These are phyloP conservation scores for Drosophila sturtevanti DNA, from an alignment of 1,140 invertebrate species.

Conservation along the genomic window DNA sequence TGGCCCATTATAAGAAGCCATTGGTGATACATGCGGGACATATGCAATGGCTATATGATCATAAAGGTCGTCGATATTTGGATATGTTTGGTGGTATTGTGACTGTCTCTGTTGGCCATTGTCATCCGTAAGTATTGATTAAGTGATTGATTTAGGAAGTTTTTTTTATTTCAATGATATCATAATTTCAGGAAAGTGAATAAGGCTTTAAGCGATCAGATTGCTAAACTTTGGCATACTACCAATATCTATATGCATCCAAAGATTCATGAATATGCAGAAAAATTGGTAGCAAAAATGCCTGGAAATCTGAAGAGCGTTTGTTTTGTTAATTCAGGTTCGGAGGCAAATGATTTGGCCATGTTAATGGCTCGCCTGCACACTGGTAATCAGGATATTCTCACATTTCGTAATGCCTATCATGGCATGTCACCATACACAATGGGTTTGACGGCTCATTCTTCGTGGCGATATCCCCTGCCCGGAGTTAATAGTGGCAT, in stretches of 20 bases:
- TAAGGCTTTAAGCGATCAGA: conserved; percentile 90
- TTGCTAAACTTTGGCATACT: conserved; percentile 93
- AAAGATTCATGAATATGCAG: conserved; percentile 94
- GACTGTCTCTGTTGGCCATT: conserved; percentile 98
- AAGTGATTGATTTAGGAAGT: conserved; percentile 37
- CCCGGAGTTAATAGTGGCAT: conserved; percentile 89
- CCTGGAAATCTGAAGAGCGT: conserved; percentile 94
- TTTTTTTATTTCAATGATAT: conserved; percentile 44
- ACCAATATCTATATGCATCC: conserved; percentile 96
- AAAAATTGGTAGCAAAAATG: conserved; percentile 90
- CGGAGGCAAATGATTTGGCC: conserved; percentile 98
- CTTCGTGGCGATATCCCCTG: conserved; percentile 90
- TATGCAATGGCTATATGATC: conserved; percentile 96
- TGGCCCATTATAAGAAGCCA: conserved; percentile 92
- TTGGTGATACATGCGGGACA: conserved; percentile 92
- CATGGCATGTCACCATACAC: conserved; percentile 94
- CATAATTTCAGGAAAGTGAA: conserved; percentile 87
- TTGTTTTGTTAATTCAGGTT: conserved; percentile 97
- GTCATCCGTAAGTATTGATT: conserved; percentile 93
- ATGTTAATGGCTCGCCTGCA: conserved; percentile 92
- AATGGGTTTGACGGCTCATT: conserved; percentile 92
- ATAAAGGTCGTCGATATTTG: conserved; percentile 92
- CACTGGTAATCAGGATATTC: conserved; percentile 92
- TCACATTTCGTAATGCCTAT: conserved; percentile 94
- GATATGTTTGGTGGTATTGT: conserved; percentile 98